phyloP scores from a whole-genome alignment of 2,888 invertebrate species.

The Cosmopolites sordidus region DNA sequence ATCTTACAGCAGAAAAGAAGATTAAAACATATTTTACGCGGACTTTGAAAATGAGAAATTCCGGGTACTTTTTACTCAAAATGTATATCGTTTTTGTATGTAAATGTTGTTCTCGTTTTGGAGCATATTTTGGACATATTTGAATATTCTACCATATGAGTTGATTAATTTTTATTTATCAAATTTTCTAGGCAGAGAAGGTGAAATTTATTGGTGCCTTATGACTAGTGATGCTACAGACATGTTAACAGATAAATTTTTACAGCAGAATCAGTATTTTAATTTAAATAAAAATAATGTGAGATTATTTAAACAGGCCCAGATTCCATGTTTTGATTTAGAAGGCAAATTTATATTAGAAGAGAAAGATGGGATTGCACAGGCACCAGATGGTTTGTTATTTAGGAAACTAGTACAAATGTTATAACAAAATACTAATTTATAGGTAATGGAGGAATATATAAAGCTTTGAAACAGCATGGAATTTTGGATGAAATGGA shows the following conservation, averaged over 20 bases:
- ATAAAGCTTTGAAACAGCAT: constrained; percentile 69
- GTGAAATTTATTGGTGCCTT: constrained; percentile 79
- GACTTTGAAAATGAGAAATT: no score
- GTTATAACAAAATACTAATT: constrained; percentile 2
- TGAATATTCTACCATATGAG: constrained; percentile 21
- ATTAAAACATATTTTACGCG: no score
- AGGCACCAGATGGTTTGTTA: constrained; percentile 75
- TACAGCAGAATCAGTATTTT: constrained; percentile 76
- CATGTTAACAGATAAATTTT: constrained; percentile 75
- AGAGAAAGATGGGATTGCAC: constrained; percentile 71
- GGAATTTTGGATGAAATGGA: constrained; percentile 77
- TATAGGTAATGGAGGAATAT: constrained; percentile 71
- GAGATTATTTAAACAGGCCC: constrained; percentile 85
- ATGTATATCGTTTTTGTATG: no score
- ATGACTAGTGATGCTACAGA: constrained; percentile 97
- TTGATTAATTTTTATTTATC: background rate
- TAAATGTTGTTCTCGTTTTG: background rate
- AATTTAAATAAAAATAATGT: constrained; percentile 79
- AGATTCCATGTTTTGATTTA: constrained; percentile 88
- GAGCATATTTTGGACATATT: constrained; percentile 12
- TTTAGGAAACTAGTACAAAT: background rate
- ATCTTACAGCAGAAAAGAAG: no score
- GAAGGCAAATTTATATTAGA: constrained; percentile 91
- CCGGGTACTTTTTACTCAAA: no score
- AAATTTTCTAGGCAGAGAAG: constrained; percentile 38